A percentile compares a stretch with the other conserved stretches of the same genome.
Evolutionary conservation across 2,888 invertebrate genomes (phyloP).

Genomic region (Sicus ferrugineus): DNA sequence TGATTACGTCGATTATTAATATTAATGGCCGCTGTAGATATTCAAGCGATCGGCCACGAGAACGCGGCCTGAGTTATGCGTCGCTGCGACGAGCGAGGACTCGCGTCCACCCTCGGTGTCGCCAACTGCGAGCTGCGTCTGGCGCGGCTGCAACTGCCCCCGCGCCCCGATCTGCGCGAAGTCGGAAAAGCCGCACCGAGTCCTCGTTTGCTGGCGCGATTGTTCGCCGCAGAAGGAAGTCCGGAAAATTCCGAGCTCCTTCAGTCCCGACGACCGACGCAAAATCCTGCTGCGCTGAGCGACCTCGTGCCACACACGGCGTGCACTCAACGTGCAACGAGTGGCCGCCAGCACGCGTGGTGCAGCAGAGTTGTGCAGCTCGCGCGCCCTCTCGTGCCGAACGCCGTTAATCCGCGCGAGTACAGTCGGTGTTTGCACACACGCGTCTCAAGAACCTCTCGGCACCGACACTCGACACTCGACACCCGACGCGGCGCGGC

Average conservation of each 20-base stretch:
- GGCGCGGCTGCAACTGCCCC: not conserved
- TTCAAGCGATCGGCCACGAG: slow-evolving; percentile 47
- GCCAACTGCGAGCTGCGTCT: too few species aligned
- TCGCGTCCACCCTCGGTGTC: slow-evolving; percentile 12
- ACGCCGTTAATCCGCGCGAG: slow-evolving; percentile 57
- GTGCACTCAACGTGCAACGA: not conserved
- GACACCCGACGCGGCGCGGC: not conserved
- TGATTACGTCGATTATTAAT: slow-evolving; percentile 60
- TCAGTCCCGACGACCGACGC: too few species aligned
- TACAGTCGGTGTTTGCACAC: slow-evolving; percentile 61
- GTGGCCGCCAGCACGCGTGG: not conserved
- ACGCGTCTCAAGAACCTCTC: slow-evolving; percentile 37
- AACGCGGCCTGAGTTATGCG: slow-evolving; percentile 27
- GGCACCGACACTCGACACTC: slow-evolving; percentile 33
- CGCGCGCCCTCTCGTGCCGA: slow-evolving; percentile 32
- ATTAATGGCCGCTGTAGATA: slow-evolving; percentile 60
- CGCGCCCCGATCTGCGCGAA: slow-evolving; percentile 7
- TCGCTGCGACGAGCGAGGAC: slow-evolving; percentile 9
- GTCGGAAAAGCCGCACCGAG: not conserved
- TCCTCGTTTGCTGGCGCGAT: slow-evolving; percentile 51
- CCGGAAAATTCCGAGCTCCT: too few species aligned
- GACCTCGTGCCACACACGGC: slow-evolving; percentile 24
- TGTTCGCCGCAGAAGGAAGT: too few species aligned
- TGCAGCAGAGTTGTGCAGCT: slow-evolving; percentile 49
- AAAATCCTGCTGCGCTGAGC: too few species aligned